Evolutionary conservation across 2,797 vertebrate genomes (phyloP).

Genomic region (Lepilemur ruficaudatus): DNA sequence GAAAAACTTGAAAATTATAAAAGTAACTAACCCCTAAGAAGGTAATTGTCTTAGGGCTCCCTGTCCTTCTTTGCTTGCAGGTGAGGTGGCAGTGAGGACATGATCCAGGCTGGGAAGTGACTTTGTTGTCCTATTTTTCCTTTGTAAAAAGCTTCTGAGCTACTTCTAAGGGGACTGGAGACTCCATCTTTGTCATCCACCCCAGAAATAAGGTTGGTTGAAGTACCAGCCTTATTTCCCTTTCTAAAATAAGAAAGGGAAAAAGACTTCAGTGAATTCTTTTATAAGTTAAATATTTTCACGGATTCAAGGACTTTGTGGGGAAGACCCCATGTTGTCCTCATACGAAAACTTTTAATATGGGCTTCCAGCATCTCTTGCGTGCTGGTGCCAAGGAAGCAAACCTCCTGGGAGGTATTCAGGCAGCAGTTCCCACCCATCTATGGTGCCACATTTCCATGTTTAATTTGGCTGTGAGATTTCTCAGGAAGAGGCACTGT

Average conservation of each 20-base stretch:
- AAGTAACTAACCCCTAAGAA: neutral
- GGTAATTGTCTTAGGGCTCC: neutral
- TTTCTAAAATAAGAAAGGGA: neutral
- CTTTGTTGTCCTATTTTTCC: too few species aligned
- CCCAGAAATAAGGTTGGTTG: neutral
- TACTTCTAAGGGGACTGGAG: neutral
- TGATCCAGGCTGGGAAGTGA: rapidly evolving
- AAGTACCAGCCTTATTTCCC: neutral
- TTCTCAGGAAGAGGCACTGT: neutral
- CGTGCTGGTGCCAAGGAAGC: neutral
- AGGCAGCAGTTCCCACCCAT: rapidly evolving
- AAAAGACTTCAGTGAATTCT: neutral
- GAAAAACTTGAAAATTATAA: neutral
- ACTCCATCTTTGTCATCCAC: neutral
- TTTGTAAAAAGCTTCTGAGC: neutral
- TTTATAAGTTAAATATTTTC: neutral
- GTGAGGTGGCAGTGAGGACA: neutral
- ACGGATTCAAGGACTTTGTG: neutral
- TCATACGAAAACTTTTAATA: neutral
- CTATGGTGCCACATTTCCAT: too few species aligned
- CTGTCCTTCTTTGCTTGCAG: neutral
- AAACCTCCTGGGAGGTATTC: neutral
- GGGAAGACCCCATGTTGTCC: neutral
- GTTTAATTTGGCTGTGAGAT: neutral
- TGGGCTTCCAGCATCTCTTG: slow-evolving; percentile 2